A percentile compares a stretch with the other conserved stretches of the same genome.
Evolutionary conservation across 1,140 invertebrate species (phyloP).

Genomic region (Leptinotarsa defecta): DNA sequence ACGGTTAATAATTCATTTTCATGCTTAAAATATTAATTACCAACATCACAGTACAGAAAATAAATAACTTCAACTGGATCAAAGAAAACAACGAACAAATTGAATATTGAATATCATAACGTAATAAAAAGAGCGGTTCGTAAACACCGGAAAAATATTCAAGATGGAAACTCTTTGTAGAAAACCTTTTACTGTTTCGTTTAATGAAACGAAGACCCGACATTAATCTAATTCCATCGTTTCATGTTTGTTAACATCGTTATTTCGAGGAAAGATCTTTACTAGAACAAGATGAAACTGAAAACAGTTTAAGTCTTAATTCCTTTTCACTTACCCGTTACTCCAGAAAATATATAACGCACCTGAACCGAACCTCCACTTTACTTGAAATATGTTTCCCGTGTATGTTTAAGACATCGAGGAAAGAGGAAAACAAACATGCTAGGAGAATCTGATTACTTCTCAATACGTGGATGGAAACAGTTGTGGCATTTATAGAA

Average conservation of each 20-base stretch:
- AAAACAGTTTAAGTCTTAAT: neutral
- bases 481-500: too few species aligned
- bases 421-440: too few species aligned
- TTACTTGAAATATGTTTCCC: neutral
- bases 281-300: neutral
- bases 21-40: too few species aligned
- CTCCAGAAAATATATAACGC: neutral
- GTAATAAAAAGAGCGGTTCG: neutral
- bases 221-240: neutral
- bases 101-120: neutral
- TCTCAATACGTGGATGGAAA: too few species aligned
- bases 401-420: too few species aligned
- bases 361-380: neutral
- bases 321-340: neutral
- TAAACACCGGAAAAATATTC: neutral
- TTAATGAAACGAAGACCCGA: neutral
- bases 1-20: too few species aligned
- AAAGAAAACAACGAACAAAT: neutral
- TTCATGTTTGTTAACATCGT: constrained; percentile 1
- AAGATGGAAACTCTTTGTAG: constrained; percentile 1
- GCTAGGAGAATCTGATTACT: too few species aligned
- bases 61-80: neutral
- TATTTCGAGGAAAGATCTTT: neutral
- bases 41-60: too few species aligned
- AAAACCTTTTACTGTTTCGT: neutral